phyloP scores from a whole-genome alignment of 2,113 vertebrate genomes.

The Eleginops maclovinus region DNA sequence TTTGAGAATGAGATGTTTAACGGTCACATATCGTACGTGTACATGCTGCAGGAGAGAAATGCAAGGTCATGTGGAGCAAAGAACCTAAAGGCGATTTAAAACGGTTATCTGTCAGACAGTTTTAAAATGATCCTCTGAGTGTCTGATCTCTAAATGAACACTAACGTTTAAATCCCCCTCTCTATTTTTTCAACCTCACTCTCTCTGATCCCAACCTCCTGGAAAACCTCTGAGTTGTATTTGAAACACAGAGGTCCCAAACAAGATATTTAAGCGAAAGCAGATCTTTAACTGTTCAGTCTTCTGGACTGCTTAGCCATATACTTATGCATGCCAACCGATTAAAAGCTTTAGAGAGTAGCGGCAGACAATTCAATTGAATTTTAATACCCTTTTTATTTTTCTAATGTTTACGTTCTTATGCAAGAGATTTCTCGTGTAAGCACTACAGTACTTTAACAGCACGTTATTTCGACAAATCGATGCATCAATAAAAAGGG shows the following conservation, averaged over 20 bases:
- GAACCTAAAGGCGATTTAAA: slow-evolving; percentile 58
- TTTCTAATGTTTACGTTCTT: slow-evolving; percentile 14
- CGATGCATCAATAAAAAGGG: slow-evolving; percentile 1
- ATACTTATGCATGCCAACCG: slow-evolving; percentile 8
- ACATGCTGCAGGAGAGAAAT: slow-evolving; percentile 24
- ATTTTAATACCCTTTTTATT: slow-evolving; percentile 21
- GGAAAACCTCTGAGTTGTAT: slow-evolving; percentile 67
- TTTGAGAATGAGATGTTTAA: not conserved
- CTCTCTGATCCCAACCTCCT: slow-evolving; percentile 50
- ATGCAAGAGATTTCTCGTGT: not conserved
- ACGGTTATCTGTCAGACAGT: slow-evolving; percentile 59
- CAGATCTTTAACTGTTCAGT: slow-evolving; percentile 58
- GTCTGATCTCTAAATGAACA: slow-evolving; percentile 73
- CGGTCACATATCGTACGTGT: not conserved
- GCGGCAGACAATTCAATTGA: not conserved
- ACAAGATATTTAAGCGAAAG: slow-evolving; percentile 55
- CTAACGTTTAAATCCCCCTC: slow-evolving; percentile 66
- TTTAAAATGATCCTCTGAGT: slow-evolving; percentile 70
- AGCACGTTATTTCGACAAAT: slow-evolving; percentile 36
- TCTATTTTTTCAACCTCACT: slow-evolving; percentile 2
- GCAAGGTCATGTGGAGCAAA: slow-evolving; percentile 40
- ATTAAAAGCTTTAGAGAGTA: slow-evolving; percentile 36
- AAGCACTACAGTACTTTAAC: slow-evolving; percentile 11
- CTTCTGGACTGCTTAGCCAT: slow-evolving; percentile 20
- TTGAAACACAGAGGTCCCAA: slow-evolving; percentile 63